Base-by-base conservation (phyloP, 2,888 invertebrate species). In the Epicampocera succincta region DNA sequence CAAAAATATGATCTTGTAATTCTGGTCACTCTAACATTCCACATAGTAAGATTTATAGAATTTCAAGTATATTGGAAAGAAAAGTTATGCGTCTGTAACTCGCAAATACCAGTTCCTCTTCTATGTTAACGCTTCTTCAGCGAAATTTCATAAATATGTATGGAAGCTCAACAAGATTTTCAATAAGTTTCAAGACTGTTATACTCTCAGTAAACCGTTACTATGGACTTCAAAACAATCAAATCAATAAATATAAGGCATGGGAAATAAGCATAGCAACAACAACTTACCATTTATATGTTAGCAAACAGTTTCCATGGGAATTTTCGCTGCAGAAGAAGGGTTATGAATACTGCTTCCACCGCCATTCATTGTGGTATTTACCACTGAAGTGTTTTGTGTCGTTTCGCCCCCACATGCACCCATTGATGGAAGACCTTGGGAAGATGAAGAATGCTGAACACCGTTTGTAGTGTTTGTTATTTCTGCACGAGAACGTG, bases 351-450 rank as follows among this genome's bases (percentile, higher is more conserved):
- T 25, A 21, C 5, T 79, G 21, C 71, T 38, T 4, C 56, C 69
- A 1, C 73, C 54, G 38, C 73, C 74, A 19, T 84, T 77, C 38
- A 85, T 69, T 6, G 86, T 84, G 3, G 86, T 84, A 38, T 84
- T 83, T 38, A 44, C 63, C 21, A 89, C 85, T 9, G 87, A 87
- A 19, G 87, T 89, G 54, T 89, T 89, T 42, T 89, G 89, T 8
- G 89, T 90, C 44, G 87, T 84, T 72, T 89, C 89, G 1, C 87
- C 88, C 65, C 88, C 89, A 58, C 87, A 86, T 46, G 85, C 88
- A 1, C 86, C 95, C 92, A 96, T 93, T 44, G 96, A 96, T 72
- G 96, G 96, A 90, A 95, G 92, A 79, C 95, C 96, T 91, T 96
- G 95, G 80, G 96, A 96, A 85, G 94, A 94, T 74, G 94, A 93